A percentile compares a stretch with the other conserved stretches of the same genome.
These are phyloP conservation scores for Heteromormyrus szaboi DNA, from an alignment of 2,797 vertebrate genomes.

Conservation along the genomic window DNA sequence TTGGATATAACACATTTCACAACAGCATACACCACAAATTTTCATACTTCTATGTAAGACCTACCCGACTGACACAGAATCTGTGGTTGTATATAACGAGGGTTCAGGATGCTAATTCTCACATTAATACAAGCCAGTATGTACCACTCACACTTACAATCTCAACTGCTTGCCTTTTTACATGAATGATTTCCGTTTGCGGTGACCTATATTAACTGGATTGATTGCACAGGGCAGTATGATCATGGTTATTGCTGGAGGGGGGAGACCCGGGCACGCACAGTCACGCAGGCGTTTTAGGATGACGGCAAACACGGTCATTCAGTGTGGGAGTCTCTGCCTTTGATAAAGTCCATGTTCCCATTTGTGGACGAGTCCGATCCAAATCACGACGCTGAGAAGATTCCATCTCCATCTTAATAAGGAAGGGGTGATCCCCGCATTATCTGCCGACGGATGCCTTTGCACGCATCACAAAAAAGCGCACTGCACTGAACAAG, in stretches of 20 bases:
- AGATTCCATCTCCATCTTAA: conserved; percentile 1
- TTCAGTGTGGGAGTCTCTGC: background rate
- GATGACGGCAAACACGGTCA: background rate
- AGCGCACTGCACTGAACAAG: background rate
- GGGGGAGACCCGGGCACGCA: background rate
- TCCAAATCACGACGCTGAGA: background rate
- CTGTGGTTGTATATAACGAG: background rate
- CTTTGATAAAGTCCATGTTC: background rate
- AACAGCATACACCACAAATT: background rate
- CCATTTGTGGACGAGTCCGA: background rate
- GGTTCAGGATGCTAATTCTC: background rate
- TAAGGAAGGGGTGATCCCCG: background rate
- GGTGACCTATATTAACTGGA: background rate
- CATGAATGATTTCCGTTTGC: background rate
- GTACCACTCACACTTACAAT: background rate
- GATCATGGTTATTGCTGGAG: background rate
- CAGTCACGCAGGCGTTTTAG: background rate
- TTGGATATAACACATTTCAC: background rate
- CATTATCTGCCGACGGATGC: background rate
- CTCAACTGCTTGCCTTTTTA: background rate
- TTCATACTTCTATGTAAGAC: background rate
- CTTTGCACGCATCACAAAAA: background rate
- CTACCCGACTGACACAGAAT: background rate
- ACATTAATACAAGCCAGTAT: background rate
- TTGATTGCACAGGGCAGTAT: background rate